A percentile compares a stretch with the other conserved stretches of the same genome.
Conservation (phyloP, 2,797 vertebrate genomes). For the Acipenser oxyrinchus region DNA sequence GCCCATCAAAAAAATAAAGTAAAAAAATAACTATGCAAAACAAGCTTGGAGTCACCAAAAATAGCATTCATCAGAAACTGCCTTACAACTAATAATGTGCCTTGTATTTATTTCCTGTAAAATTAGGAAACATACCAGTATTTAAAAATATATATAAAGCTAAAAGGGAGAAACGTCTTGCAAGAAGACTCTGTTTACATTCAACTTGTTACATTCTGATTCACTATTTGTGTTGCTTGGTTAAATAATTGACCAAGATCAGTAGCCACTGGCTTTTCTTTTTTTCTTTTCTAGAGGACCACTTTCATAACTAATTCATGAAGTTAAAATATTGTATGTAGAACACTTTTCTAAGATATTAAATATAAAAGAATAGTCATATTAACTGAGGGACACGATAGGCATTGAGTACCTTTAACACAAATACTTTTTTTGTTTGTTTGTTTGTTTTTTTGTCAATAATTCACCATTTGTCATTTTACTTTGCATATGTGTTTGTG, state of each 20-base stretch:
- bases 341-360: no score
- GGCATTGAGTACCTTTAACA: no score
- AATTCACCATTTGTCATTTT: no score
- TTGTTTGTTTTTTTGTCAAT: no score
- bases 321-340: background rate
- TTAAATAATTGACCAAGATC: background rate
- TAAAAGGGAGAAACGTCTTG: constrained; percentile 1
- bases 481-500: no score
- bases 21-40: background rate
- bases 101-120: background rate
- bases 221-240: background rate
- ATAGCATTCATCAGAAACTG: background rate
- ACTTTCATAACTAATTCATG: background rate
- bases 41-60: background rate
- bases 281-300: background rate
- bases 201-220: background rate
- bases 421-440: no score
- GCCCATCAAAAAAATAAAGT: no score
- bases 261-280: background rate
- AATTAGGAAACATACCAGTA: no score
- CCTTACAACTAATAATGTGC: background rate
- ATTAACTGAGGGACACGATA: no score
- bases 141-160: background rate
- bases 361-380: no score
- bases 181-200: background rate